Percentiles rank a stretch among this genome's conserved stretches.
phyloP scores from a whole-genome alignment of 1,140 invertebrate species.

The Metopolophium dirhodum region DNA sequence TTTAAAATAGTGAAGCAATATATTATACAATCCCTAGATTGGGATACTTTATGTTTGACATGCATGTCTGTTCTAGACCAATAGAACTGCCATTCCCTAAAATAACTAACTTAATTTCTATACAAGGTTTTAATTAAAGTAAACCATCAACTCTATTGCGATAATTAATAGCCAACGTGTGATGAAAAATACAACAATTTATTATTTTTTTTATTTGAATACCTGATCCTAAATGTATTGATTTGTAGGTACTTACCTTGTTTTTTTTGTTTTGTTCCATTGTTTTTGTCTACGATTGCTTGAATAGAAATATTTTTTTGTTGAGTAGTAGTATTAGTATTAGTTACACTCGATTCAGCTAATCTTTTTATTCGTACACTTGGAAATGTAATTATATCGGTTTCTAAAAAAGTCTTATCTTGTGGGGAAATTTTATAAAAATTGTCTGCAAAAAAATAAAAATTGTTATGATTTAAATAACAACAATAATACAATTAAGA shows the following conservation, averaged over 20 bases:
- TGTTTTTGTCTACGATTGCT: background rate
- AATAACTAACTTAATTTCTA: background rate
- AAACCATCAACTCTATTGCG: background rate
- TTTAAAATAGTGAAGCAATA: background rate
- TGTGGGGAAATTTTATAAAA: background rate
- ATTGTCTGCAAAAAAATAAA: conserved; percentile 19
- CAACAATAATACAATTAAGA: background rate
- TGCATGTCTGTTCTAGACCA: background rate
- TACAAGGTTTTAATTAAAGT: background rate
- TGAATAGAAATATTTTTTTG: background rate
- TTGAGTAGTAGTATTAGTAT: background rate
- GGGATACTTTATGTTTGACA: background rate
- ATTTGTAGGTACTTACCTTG: background rate
- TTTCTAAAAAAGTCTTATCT: background rate
- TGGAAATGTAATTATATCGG: background rate
- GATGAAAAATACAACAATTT: background rate
- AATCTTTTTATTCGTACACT: background rate
- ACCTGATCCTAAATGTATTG: background rate
- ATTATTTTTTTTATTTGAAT: background rate
- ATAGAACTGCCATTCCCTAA: background rate
- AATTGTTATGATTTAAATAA: background rate
- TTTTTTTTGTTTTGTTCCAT: conserved; percentile 26
- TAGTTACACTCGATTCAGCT: background rate
- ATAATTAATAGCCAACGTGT: background rate
- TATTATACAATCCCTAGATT: background rate